Evolutionary conservation across 2,888 invertebrate species (phyloP), one percentile per base, ranked within the genome.

Genomic region (Piscicola geometra): DNA sequence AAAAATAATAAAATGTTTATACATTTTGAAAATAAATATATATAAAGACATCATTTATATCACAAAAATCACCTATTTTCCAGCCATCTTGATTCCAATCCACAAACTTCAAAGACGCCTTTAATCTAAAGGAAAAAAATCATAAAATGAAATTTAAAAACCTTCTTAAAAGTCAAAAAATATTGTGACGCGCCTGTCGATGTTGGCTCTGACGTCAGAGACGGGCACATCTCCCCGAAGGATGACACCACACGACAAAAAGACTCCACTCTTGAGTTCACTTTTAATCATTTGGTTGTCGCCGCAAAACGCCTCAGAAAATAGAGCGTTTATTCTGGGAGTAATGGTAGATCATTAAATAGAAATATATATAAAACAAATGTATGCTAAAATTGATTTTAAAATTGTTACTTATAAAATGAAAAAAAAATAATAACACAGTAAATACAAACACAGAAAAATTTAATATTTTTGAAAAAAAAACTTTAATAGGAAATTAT

Each of bases 61-160:
- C n/a, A n/a, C n/a, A n/a, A n/a, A n/a, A n/a, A 33, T 67, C 25
- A 56, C 73, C 73, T 5, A 85, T 86, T 81, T 86, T 86, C 86
- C 86, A 86, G 1, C 86, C 86, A 76, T 86, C 86, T 77, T 82
- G 80, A 80, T 86, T 86, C 86, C 86, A 86, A 76, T 82, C 83
- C 64, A 85, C 83, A 79, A 86, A 86, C 71, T 83, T 82, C 64
- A 86, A 80, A 52, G 80, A 81, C 0, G 82, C 82, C 74, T 82
- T 82, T 76, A 86, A 79, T 76, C 85, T 85, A 9, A 56, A 18
- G 18, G 9, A 35, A 25, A 28, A 15, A 35, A 30, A 33, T 32
- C 52, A 25, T 75, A 15, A 50, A 18, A 9, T 50, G n/a, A 30
- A 50, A 47, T 30, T 50, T 50, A 71, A 71, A n/a, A n/a, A n/a